Evolutionary conservation across 2,888 invertebrate genomes (phyloP), one percentile per base, ranked within the genome.

Genomic region (Drosophila tanythrix): DNA sequence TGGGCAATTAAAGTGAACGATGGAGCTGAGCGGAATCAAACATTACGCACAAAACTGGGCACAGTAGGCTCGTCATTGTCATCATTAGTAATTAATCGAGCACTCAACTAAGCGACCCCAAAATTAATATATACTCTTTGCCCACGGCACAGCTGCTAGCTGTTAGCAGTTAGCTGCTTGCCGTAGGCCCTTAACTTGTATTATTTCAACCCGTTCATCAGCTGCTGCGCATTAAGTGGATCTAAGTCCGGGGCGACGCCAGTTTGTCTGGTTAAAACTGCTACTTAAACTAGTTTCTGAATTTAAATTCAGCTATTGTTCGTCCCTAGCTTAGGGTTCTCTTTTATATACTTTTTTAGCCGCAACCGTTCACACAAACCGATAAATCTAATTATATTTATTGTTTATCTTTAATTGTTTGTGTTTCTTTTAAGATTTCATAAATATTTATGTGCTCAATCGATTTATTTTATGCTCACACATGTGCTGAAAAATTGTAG

Each of bases 381-480:
- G 58, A 63, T 63, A 65, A 63, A 79, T 79, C 55, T 65, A 52
- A 65, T 72, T 64, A 69, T 80, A 72, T 67, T 53, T 71, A 63
- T 70, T 69, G 64, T 70, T 74, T 80, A 76, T 61, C 1, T 80
- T 61, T 35, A 55, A 69, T 55, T 65, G 56, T 40, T 63, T 65
- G 31, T 55, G 43, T 51, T 46, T 55, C 51, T 51, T 50, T 13
- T 69, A 36, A 74, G 74, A 74, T 79, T 58, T 72, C 67, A 87
- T 83, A 84, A 87, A 87, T 87, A 83, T 87, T 83, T 79, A 83
- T 84, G 70, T 40, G 66, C 35, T 61, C 51, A 29, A 68, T 81
- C 70, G 70, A 69, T 63, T 74, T 74, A 57, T 86, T 67, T 76
- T 68, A 76, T 86, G 70, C 74, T 63, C 57, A 70, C 85, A 78